Evolutionary conservation across 2,113 vertebrate genomes (phyloP).

Genomic region (Pionites leucogaster): DNA sequence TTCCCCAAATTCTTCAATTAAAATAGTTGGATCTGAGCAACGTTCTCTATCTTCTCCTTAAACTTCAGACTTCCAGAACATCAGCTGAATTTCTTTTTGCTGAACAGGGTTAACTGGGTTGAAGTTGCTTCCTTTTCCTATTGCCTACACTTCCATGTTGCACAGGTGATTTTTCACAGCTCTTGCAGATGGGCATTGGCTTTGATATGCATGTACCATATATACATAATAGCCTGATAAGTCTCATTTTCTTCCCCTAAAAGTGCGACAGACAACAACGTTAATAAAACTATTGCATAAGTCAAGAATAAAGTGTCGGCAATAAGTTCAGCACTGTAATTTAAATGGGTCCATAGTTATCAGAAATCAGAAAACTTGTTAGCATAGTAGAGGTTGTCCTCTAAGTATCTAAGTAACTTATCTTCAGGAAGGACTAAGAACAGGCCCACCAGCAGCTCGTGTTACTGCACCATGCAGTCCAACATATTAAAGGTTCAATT

Average conservation of each 20-base stretch:
- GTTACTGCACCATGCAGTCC: neutral
- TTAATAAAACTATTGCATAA: neutral
- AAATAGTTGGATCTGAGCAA: neutral
- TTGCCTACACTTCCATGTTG: neutral
- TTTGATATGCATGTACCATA: neutral
- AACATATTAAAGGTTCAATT: neutral
- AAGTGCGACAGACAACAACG: neutral
- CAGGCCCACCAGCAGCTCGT: neutral
- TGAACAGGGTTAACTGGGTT: neutral
- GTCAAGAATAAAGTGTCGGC: neutral
- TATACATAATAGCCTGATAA: neutral
- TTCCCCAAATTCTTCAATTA: neutral
- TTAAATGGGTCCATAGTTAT: neutral
- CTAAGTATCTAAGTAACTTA: neutral
- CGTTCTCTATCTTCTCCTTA: neutral
- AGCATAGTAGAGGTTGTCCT: neutral
- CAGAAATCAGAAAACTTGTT: neutral
- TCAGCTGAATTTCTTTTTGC: neutral
- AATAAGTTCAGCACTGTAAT: neutral
- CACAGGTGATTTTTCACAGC: neutral
- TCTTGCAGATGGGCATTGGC: neutral
- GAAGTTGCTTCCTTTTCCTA: neutral
- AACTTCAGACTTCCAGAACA: neutral
- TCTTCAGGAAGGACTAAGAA: neutral
- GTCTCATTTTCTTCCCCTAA: neutral